phyloP scores from a whole-genome alignment of 2,888 invertebrate species.

The Eupithecia abbreviata region DNA sequence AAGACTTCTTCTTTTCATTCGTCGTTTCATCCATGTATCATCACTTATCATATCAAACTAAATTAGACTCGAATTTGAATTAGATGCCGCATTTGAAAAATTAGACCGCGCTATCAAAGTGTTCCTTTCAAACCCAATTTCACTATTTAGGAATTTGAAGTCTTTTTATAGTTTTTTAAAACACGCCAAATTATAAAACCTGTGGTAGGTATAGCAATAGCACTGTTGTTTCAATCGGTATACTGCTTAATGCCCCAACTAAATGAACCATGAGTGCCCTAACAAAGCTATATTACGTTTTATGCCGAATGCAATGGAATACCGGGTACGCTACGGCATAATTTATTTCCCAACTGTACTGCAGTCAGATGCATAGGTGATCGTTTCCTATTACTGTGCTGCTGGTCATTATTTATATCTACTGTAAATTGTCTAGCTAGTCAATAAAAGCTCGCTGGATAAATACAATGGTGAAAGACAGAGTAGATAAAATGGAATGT shows the following conservation, averaged over 20 bases:
- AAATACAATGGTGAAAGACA: not conserved
- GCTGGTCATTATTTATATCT: slow-evolving; percentile 23
- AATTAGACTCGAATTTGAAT: no score
- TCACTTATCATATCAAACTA: no score
- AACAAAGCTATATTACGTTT: slow-evolving; percentile 29
- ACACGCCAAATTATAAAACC: slow-evolving; percentile 3
- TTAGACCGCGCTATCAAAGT: no score
- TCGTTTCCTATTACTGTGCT: slow-evolving; percentile 27
- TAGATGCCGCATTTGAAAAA: no score
- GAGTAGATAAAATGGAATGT: not conserved
- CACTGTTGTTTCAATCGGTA: not conserved
- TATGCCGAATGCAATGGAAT: slow-evolving; percentile 26
- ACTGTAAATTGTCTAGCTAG: slow-evolving; percentile 15
- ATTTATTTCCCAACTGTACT: slow-evolving; percentile 27
- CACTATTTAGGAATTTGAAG: no score
- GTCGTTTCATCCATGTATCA: no score
- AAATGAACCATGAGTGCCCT: slow-evolving; percentile 27
- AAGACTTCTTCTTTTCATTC: no score
- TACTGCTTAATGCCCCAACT: slow-evolving; percentile 10
- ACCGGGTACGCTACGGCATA: slow-evolving; percentile 27
- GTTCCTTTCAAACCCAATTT: no score
- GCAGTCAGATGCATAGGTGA: slow-evolving; percentile 32
- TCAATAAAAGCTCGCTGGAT: slow-evolving; percentile 1
- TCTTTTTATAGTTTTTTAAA: no score
- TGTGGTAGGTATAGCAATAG: not conserved